phyloP scores from a whole-genome alignment of 53 echinoderm and acorn worm genomes.

The Arbacia lixula region DNA sequence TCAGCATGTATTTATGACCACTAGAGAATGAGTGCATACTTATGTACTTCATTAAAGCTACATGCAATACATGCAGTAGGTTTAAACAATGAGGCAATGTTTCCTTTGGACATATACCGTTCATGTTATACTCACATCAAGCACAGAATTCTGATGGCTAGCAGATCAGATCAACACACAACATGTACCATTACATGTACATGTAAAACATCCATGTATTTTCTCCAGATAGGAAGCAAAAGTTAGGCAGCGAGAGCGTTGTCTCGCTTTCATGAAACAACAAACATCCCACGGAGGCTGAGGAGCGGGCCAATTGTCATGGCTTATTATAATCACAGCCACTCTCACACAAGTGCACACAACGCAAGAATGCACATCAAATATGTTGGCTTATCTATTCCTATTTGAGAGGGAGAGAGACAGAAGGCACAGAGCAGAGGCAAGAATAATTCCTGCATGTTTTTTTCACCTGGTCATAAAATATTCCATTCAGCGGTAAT shows the following conservation, averaged over 20 bases:
- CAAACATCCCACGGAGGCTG: slow-evolving; percentile 27
- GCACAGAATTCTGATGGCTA: no score
- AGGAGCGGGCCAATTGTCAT: slow-evolving; percentile 38
- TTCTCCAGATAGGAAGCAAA: slow-evolving; percentile 10
- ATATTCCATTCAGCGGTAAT: slow-evolving; percentile 60
- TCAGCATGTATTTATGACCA: no score
- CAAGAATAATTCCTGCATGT: slow-evolving; percentile 52
- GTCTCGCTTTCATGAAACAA: slow-evolving; percentile 21
- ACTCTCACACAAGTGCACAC: slow-evolving; percentile 30
- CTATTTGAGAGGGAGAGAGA: slow-evolving; percentile 24
- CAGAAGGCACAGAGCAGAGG: not conserved
- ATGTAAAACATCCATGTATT: no score
- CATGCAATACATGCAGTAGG: no score
- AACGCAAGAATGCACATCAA: slow-evolving; percentile 48
- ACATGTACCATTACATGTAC: no score
- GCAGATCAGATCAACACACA: no score
- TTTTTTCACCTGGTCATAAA: slow-evolving; percentile 64
- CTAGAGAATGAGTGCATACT: no score
- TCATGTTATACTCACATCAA: no score
- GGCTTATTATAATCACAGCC: slow-evolving; percentile 53
- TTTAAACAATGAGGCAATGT: no score
- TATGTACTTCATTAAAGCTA: no score
- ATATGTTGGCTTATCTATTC: slow-evolving; percentile 58
- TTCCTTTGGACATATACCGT: no score
- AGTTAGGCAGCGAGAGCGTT: slow-evolving; percentile 18